Base-by-base conservation (phyloP, 2,113 vertebrate species). In the Erythrolamprus reginae region DNA sequence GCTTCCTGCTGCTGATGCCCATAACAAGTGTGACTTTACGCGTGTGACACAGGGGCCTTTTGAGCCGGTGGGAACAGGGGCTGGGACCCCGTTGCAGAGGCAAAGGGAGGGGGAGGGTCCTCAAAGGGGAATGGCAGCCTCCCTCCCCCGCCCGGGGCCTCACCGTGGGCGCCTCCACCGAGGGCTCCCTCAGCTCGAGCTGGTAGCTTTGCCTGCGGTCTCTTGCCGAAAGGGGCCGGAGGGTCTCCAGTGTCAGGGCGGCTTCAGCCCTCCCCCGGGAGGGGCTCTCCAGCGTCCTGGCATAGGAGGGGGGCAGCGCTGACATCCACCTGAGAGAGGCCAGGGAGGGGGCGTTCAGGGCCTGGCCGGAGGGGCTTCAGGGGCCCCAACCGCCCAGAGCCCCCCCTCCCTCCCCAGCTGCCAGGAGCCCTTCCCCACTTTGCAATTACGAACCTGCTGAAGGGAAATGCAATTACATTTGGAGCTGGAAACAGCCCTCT, bases 171-270 rank as follows among this genome's bases (percentile, higher is more conserved):
- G 2, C 65, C 2, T 70, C 65, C 65, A 38, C 65, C 5, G 0
- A 0, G 5, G n/a, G 10, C 1, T 2, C 2, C 7, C n/a, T 70
- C n/a, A 19, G 65, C 1, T 2, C n/a, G 1, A n/a, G 61, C 61
- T 2, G n/a, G 15, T 6, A 6, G 65, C 65, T 15, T 38, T 19
- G 65, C 65, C 65, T 38, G n/a, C 5, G 2, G 17, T 5, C 6
- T 38, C 65, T 38, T 3, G 15, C 33, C 0, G 33, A 17, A 19
- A 38, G 65, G 33, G 33, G 6, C 33, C 65, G 0, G 65, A 0
- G 0, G n/a, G 15, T 3, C 65, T 38, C 2, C 1, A 8, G 65
- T 2, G 2, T 19, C 15, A 19, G 17, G 65, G n/a, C 6, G 3
- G n/a, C n/a, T 38, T 17, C 65, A 19, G n/a, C 15, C 15, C n/a